Conservation (phyloP, 1,140 invertebrate species). For the Heliconius hermathena region DNA sequence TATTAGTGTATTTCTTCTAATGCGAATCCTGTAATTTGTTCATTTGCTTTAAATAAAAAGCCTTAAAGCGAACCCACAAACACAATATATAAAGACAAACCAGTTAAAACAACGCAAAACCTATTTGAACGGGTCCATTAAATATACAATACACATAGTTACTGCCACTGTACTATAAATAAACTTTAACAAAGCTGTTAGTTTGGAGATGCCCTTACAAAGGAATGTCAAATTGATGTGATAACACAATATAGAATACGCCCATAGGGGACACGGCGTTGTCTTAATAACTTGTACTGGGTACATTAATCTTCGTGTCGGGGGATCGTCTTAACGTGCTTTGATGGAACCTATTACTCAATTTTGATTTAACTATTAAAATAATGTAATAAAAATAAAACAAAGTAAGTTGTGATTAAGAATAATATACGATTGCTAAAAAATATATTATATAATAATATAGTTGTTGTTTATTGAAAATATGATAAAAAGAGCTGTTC, state of each 20-base stretch:
- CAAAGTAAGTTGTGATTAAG: not conserved
- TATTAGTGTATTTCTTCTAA: no score
- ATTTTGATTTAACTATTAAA: not conserved
- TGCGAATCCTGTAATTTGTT: no score
- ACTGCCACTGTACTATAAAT: conserved; percentile 2
- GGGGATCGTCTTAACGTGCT: conserved; percentile 15
- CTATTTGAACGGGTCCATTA: not conserved
- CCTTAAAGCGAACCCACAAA: not conserved
- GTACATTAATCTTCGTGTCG: conserved; percentile 37
- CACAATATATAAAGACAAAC: not conserved
- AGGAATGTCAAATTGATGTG: conserved; percentile 27
- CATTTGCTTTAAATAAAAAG: no score
- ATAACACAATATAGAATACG: conserved; percentile 32
- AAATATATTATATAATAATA: no score
- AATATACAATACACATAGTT: conserved; percentile 2
- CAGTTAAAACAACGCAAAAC: not conserved
- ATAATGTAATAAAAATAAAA: not conserved
- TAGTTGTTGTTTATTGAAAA: no score
- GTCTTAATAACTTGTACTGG: conserved; percentile 40
- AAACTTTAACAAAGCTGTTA: conserved; percentile 12
- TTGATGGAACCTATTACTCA: not conserved
- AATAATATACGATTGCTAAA: no score
- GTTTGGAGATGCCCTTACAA: conserved; percentile 8
- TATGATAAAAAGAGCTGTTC: no score
- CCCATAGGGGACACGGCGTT: conserved; percentile 31